These are phyloP conservation scores for Crambe crambe DNA, from an alignment of 37 sponge, comb jelly and placozoan genomes.

Conservation along the genomic window DNA sequence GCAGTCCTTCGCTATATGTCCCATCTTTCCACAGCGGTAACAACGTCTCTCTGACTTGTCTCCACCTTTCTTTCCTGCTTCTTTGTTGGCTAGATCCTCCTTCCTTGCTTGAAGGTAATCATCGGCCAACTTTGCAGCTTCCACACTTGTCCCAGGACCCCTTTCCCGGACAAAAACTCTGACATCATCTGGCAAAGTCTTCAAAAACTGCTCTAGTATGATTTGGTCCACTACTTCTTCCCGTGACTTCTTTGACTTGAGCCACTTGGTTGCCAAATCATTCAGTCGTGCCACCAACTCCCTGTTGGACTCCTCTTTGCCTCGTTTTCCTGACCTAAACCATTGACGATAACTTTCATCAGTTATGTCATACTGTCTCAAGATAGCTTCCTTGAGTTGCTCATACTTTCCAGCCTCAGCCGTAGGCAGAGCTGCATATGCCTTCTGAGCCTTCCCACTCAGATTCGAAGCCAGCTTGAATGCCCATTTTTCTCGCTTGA, in stretches of 20 bases:
- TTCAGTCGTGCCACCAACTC: constrained; percentile 21
- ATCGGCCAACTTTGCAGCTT: no score
- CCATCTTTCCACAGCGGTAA: no score
- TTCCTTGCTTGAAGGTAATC: constrained; percentile 39
- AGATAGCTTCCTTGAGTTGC: constrained; percentile 32
- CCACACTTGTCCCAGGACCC: constrained; percentile 21
- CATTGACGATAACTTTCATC: constrained; percentile 27
- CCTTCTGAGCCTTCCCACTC: constrained; percentile 37
- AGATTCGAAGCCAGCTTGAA: constrained; percentile 18
- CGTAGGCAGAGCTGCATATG: constrained; percentile 35
- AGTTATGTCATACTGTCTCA: constrained; percentile 27
- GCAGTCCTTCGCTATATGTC: no score
- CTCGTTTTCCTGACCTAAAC: background rate
- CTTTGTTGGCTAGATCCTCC: background rate
- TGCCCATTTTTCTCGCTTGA: constrained; percentile 14
- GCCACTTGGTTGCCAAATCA: constrained; percentile 40
- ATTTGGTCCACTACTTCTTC: constrained; percentile 19
- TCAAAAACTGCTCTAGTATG: constrained; percentile 37
- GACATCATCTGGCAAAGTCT: constrained; percentile 20
- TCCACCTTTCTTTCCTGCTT: background rate
- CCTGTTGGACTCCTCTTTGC: constrained; percentile 6
- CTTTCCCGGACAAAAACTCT: constrained; percentile 38
- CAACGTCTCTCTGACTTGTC: background rate
- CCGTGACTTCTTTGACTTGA: background rate
- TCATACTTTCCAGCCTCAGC: constrained; percentile 4